phyloP scores from a whole-genome alignment of 2,797 vertebrate species.

The Serranus cabrilla region DNA sequence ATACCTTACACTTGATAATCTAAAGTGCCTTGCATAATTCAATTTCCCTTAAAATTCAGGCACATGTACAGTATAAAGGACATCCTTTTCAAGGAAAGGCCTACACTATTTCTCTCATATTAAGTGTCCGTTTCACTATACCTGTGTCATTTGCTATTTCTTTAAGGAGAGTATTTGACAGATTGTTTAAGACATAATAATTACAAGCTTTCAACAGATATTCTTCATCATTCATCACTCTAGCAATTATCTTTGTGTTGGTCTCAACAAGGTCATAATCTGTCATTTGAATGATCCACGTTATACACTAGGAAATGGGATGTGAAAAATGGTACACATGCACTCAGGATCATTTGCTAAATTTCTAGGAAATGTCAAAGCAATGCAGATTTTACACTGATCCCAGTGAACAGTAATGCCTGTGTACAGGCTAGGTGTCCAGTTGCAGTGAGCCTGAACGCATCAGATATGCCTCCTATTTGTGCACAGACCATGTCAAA shows the following conservation, averaged over 20 bases:
- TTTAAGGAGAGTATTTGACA: constrained; percentile 23
- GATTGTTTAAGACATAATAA: constrained; percentile 31
- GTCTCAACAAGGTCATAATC: constrained; percentile 53
- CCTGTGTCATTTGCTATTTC: background rate
- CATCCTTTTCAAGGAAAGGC: constrained; percentile 5
- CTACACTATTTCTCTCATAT: constrained; percentile 6
- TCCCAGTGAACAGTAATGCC: constrained; percentile 3
- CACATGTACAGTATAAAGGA: constrained; percentile 12
- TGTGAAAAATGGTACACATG: constrained; percentile 10
- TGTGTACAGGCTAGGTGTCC: constrained; percentile 30
- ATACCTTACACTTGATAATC: background rate
- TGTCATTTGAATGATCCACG: constrained; percentile 45
- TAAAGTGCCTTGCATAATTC: background rate
- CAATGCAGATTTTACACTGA: background rate
- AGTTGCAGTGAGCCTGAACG: constrained; percentile 43
- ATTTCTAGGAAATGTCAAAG: background rate
- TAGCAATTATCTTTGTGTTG: constrained; percentile 36
- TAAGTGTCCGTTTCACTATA: constrained; percentile 12
- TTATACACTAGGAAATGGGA: constrained; percentile 14
- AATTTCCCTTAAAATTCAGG: background rate
- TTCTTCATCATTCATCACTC: constrained; percentile 25
- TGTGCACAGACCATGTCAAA: constrained; percentile 63
- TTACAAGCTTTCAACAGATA: constrained; percentile 31
- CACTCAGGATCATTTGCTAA: constrained; percentile 2
- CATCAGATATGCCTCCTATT: constrained; percentile 51